Percentiles rank a stretch among this genome's conserved stretches.
phyloP scores from a whole-genome alignment of 2,797 vertebrate species.

The Garrulus glandarius region DNA sequence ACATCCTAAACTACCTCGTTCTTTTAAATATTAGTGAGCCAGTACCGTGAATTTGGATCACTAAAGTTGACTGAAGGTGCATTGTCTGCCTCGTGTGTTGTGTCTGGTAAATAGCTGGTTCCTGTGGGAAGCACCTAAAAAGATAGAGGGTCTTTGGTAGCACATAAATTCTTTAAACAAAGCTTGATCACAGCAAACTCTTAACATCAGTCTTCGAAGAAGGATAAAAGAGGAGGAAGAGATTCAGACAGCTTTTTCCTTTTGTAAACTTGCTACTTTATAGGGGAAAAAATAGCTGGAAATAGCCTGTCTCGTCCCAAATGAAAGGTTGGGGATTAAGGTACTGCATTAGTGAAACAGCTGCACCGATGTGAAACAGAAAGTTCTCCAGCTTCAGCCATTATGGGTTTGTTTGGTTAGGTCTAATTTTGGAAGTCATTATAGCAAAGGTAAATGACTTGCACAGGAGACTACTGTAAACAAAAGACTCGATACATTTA shows the following conservation, averaged over 20 bases:
- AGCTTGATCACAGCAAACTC: conserved; percentile 38
- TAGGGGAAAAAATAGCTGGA: conserved; percentile 35
- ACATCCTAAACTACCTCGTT: neutral
- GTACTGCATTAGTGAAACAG: conserved; percentile 19
- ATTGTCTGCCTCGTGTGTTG: conserved; percentile 48
- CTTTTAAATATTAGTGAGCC: conserved; percentile 51
- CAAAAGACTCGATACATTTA: conserved; percentile 50
- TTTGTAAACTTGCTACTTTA: conserved; percentile 59
- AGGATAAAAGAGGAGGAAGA: conserved; percentile 62
- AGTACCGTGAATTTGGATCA: conserved; percentile 1
- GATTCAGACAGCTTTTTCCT: conserved; percentile 67
- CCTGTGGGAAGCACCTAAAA: conserved; percentile 54
- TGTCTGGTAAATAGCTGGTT: conserved; percentile 65
- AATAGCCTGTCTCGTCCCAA: conserved; percentile 39
- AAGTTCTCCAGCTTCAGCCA: conserved; percentile 46
- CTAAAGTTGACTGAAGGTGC: conserved; percentile 26
- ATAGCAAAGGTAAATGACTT: conserved; percentile 52
- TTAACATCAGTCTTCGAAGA: conserved; percentile 31
- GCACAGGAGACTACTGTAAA: conserved; percentile 54
- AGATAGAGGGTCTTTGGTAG: conserved; percentile 60
- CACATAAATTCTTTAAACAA: conserved; percentile 60
- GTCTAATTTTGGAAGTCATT: conserved; percentile 57
- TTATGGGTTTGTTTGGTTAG: conserved; percentile 45
- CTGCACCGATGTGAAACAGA: conserved; percentile 51
- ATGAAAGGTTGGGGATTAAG: conserved; percentile 38